These are phyloP conservation scores for Mastacembelus armatus DNA, from an alignment of 2,797 vertebrate species.

Conservation along the genomic window DNA sequence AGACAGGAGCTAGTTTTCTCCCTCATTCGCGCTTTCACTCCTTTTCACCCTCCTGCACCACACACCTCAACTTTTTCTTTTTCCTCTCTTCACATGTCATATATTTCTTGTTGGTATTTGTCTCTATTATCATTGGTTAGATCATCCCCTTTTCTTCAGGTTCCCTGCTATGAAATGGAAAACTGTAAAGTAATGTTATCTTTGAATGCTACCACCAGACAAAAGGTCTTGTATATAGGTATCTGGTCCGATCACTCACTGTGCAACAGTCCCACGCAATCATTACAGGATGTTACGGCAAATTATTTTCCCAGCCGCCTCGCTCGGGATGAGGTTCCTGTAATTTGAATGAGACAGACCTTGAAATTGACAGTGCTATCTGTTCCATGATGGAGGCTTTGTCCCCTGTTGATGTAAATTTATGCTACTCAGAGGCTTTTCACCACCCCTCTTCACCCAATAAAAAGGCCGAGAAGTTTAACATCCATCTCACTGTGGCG, in stretches of 20 bases:
- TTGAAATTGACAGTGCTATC: conserved; percentile 83
- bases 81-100: conserved; percentile 52
- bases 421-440: conserved; percentile 79
- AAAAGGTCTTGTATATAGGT: conserved; percentile 67
- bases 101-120: conserved; percentile 59
- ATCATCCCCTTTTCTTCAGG: conserved; percentile 49
- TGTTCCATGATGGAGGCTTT: conserved; percentile 79
- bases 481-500: conserved; percentile 78
- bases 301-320: conserved; percentile 79
- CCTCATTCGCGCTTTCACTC: conserved; percentile 65
- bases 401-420: conserved; percentile 83
- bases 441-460: conserved; percentile 76
- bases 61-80: conserved; percentile 29
- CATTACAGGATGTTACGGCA: conserved; percentile 78
- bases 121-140: conserved; percentile 56
- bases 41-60: conserved; percentile 55
- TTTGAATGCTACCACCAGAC: conserved; percentile 47
- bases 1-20: conserved; percentile 68
- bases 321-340: conserved; percentile 69
- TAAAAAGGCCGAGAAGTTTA: conserved; percentile 83
- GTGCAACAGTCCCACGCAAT: conserved; percentile 69
- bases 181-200: conserved; percentile 46
- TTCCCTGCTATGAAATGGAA: conserved; percentile 48
- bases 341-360: conserved; percentile 83
- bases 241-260: conserved; percentile 65